A percentile compares a stretch with the other conserved stretches of the same genome.
Evolutionary conservation across 2,888 invertebrate species (phyloP).

Genomic region (Tetragnatha montana): DNA sequence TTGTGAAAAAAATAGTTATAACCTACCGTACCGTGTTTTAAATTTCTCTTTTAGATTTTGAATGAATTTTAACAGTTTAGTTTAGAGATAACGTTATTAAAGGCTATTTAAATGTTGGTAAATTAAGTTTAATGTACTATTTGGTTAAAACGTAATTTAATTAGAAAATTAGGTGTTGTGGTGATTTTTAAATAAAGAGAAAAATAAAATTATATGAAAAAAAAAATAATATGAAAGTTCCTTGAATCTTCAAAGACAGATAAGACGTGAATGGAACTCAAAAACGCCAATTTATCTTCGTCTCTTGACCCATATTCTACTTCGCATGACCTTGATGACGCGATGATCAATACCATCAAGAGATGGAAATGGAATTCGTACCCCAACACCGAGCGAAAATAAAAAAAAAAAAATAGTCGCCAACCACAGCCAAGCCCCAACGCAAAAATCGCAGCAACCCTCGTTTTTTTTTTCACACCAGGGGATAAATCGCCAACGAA

Average conservation of each 20-base stretch:
- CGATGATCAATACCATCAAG: neutral
- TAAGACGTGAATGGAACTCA: neutral
- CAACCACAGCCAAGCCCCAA: neutral
- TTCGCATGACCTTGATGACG: neutral
- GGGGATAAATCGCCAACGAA: conserved; percentile 50
- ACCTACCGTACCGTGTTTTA: too few species aligned
- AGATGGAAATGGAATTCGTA: neutral
- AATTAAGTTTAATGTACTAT: too few species aligned
- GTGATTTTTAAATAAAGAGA: too few species aligned
- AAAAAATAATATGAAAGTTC: neutral
- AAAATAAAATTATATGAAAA: neutral
- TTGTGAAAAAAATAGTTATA: too few species aligned
- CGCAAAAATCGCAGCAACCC: neutral
- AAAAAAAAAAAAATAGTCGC: neutral
- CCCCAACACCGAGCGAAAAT: neutral
- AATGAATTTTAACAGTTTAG: too few species aligned
- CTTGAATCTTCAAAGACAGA: neutral
- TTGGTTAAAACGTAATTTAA: too few species aligned
- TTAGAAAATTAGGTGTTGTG: too few species aligned
- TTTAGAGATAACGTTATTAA: too few species aligned
- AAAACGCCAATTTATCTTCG: neutral
- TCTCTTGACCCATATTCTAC: neutral
- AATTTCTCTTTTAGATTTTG: too few species aligned
- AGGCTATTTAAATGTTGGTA: too few species aligned
- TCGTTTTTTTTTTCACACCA: conserved; percentile 26